Evolutionary conservation across 2,888 invertebrate species (phyloP).

Genomic region (Drosophila helvetica): DNA sequence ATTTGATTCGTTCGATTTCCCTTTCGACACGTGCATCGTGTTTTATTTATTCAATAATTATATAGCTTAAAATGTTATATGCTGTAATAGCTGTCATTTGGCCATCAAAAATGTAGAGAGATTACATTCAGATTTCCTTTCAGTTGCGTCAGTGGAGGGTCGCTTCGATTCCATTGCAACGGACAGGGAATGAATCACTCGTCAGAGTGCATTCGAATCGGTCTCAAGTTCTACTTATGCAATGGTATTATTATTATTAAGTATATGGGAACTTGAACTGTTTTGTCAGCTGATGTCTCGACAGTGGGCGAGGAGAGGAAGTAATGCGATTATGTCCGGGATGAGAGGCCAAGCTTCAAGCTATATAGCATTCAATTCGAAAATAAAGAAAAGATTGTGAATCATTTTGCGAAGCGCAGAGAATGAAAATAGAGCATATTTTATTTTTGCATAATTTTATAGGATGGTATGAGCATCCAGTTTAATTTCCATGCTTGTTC

Average conservation of each 20-base stretch:
- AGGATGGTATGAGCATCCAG: background rate
- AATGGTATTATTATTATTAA: background rate
- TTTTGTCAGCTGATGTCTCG: background rate
- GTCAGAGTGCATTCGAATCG: background rate
- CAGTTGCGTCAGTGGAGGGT: constrained; percentile 6
- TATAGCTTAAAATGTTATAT: constrained; percentile 2
- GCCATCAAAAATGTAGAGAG: constrained; percentile 18
- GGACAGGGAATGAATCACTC: constrained; percentile 13
- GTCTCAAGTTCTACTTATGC: constrained; percentile 33
- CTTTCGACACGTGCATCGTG: constrained; percentile 10
- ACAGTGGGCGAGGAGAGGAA: constrained; percentile 12
- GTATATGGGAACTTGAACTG: constrained; percentile 17
- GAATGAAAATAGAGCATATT: background rate
- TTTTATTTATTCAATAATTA: constrained; percentile 7
- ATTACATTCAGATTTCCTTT: constrained; percentile 16
- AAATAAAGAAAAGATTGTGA: constrained; percentile 19
- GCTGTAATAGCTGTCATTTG: constrained; percentile 35
- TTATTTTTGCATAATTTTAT: background rate
- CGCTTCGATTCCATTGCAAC: background rate
- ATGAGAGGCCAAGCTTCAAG: constrained; percentile 7
- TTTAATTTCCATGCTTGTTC: too few relatives aligned
- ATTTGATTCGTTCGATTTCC: constrained; percentile 6
- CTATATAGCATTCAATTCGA: background rate
- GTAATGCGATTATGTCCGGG: constrained; percentile 26
- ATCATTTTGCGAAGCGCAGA: constrained; percentile 1